Evolutionary conservation across 2,888 invertebrate species (phyloP), one percentile per base, ranked within the genome.

Genomic region (Athalia circularis): DNA sequence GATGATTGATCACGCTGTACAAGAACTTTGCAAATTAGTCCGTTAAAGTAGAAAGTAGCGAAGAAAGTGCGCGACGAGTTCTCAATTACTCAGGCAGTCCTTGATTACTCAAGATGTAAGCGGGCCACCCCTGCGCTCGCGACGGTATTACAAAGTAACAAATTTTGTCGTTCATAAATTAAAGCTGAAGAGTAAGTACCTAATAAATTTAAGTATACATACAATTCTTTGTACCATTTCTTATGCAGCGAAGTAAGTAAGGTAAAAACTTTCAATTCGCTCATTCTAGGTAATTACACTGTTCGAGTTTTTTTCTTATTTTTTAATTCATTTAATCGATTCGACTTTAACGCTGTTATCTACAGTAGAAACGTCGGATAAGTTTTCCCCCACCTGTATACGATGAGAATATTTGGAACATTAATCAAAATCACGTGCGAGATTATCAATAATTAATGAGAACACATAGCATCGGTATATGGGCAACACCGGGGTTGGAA

Each of bases 11-110:
- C 68, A 54, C 68, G 52, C 29, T 54, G 43, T 7, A 54, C 13
- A 68, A 29, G 11, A 68, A 68, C 52, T 68, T 54, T 68, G 52
- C 11, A 54, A 68, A 68, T 54, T 68, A 68, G n/a, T 52, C 68
- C 15, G 68, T 50, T 43, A 43, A 29, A 29, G 29, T 29, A 29
- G 29, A 29, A 29, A 29, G 29, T 29, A 29, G 29, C 0, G 29
- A 29, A 29, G 29, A 29, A 29, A 29, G 29, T 52, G 54, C 9
- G 68, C 29, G n/a, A n/a, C 50, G 43, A 9, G 68, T 15, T 48
- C 29, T 29, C 29, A 29, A 29, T 29, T 29, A 29, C 29, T 29
- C 29, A 29, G 29, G 29, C 29, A 29, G 29, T 29, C 2, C 29
- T 29, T 29, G 29, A 29, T 29, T 29, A 29, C 29, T 29, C 29